phyloP scores from a whole-genome alignment of 2,888 invertebrate species.

The Stegophylla sp. region DNA sequence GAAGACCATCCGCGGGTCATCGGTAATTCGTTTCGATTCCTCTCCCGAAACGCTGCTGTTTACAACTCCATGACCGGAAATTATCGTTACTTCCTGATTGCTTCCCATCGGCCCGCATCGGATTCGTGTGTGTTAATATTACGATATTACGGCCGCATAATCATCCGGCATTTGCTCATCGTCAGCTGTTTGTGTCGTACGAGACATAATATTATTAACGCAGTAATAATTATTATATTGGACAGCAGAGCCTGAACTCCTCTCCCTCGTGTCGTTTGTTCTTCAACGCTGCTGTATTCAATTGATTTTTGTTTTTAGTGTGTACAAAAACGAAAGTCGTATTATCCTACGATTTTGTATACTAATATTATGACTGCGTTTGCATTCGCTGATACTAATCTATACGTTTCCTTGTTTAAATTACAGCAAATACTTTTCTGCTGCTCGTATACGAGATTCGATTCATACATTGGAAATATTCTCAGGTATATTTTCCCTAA shows the following conservation, averaged over 20 bases:
- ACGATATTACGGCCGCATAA: not conserved
- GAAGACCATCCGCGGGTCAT: slow-evolving; percentile 1
- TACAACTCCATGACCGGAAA: slow-evolving; percentile 12
- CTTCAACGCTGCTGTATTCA: not conserved
- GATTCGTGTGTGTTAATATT: not conserved
- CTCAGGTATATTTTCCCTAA: slow-evolving; percentile 11
- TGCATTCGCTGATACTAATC: not conserved
- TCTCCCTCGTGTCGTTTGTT: not conserved
- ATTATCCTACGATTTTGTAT: not conserved
- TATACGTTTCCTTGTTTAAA: not conserved
- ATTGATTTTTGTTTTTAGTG: no score
- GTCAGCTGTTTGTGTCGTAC: not conserved
- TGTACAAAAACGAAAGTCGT: not conserved
- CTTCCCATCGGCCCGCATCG: slow-evolving; percentile 15
- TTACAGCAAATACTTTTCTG: not conserved
- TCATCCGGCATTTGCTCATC: not conserved
- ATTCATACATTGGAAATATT: not conserved
- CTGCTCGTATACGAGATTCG: not conserved
- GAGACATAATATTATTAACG: not conserved
- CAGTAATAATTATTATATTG: not conserved
- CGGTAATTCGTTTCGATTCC: slow-evolving; percentile 3
- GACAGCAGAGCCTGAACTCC: not conserved
- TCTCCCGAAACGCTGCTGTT: not conserved
- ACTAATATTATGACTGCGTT: not conserved
- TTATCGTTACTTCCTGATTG: slow-evolving; percentile 21